Conservation (phyloP, 2,888 invertebrate genomes). For the Leucophora obtusa region DNA sequence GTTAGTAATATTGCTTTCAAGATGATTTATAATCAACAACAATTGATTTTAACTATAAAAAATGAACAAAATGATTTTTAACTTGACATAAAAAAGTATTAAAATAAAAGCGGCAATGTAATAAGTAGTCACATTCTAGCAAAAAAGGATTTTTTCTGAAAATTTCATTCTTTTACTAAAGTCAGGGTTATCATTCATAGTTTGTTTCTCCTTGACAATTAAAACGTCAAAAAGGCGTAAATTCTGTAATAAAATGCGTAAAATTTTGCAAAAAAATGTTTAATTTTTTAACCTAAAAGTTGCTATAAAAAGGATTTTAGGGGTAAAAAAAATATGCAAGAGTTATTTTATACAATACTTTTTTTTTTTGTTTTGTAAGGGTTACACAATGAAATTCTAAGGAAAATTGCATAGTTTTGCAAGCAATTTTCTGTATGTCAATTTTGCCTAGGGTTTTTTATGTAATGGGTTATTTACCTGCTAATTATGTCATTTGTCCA, state of each 20-base stretch:
- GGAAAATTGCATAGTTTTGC: conserved; percentile 44
- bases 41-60: no score
- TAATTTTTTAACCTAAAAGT: conserved; percentile 30
- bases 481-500: conserved; percentile 52
- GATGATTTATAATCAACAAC: no score
- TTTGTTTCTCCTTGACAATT: conserved; percentile 15
- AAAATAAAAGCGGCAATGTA: not conserved
- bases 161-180: conserved; percentile 4
- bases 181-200: conserved; percentile 38
- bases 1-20: no score
- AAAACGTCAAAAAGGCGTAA: conserved; percentile 39
- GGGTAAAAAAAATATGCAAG: conserved; percentile 17
- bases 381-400: conserved; percentile 35
- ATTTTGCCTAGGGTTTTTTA: conserved; percentile 35
- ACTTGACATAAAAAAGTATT: conserved; percentile 25
- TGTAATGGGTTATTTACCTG: conserved; percentile 44
- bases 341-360: not conserved
- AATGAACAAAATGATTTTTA: conserved; percentile 27
- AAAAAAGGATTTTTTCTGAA: not conserved
- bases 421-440: not conserved
- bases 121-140: conserved; percentile 8
- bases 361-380: conserved; percentile 33
- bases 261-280: conserved; percentile 27
- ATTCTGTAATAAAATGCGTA: conserved; percentile 27
- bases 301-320: not conserved